phyloP scores from a whole-genome alignment of 1,140 invertebrate species.

The Pogonognathellus flavescens region DNA sequence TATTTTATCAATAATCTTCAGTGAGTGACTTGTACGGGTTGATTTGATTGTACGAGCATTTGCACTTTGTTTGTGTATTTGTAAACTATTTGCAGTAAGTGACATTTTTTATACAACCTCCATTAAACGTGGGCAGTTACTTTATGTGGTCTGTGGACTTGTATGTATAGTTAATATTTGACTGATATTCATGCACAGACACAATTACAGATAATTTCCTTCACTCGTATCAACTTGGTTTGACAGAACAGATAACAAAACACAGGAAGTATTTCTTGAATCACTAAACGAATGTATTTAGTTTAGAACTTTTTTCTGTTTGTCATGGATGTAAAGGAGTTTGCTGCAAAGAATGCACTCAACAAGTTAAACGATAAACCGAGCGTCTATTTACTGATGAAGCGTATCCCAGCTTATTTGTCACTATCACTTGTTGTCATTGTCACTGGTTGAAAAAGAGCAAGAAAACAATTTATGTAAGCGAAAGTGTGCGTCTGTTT shows the following conservation, averaged over 20 bases:
- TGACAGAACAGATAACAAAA: slow-evolving; percentile 17
- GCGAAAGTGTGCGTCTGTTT: neutral
- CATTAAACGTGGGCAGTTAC: neutral
- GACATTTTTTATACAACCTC: neutral
- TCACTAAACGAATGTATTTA: neutral
- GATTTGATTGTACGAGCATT: neutral
- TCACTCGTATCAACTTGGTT: neutral
- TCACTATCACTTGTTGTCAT: neutral
- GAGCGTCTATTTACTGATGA: neutral
- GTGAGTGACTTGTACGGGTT: neutral
- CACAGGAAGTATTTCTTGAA: slow-evolving; percentile 30
- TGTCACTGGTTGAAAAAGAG: neutral
- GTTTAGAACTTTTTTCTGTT: neutral
- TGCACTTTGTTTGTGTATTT: neutral
- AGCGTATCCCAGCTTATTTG: neutral
- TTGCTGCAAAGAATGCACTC: neutral
- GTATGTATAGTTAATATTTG: neutral
- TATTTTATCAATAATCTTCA: too few relatives aligned
- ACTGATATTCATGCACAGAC: neutral
- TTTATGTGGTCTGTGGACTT: neutral
- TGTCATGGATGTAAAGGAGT: neutral
- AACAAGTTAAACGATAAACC: neutral
- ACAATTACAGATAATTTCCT: neutral
- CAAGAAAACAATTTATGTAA: neutral
- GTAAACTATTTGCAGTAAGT: slow-evolving; percentile 17